Evolutionary conservation across 2,113 vertebrate genomes (phyloP).

Genomic region (Caretta caretta): DNA sequence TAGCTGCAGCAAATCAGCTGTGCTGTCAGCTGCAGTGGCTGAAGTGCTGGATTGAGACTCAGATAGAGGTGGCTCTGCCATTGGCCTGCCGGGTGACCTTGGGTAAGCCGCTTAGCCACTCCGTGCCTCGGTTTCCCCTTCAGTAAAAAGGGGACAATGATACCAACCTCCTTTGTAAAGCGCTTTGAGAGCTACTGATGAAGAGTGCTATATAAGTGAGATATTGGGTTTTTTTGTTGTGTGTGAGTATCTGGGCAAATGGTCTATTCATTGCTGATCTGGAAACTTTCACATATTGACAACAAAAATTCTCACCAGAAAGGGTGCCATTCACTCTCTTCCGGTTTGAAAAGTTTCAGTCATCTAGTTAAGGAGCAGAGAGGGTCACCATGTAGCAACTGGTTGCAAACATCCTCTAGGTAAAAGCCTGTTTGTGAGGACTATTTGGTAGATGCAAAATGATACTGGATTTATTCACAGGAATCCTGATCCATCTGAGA

Average conservation of each 20-base stretch:
- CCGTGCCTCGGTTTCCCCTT: neutral
- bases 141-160: neutral
- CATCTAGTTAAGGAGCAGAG: neutral
- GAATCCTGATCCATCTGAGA: neutral
- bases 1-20: neutral
- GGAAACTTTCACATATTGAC: neutral
- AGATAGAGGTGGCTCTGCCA: neutral
- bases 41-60: neutral
- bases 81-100: neutral
- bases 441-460: neutral
- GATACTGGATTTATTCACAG: neutral
- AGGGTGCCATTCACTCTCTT: neutral
- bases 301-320: neutral
- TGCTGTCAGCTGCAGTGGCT: neutral
- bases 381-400: neutral
- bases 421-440: neutral
- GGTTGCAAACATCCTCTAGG: neutral
- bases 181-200: neutral
- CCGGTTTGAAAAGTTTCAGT: neutral
- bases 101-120: neutral
- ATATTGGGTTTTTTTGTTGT: neutral
- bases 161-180: neutral
- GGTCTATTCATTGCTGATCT: neutral
- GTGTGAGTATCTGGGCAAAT: neutral
- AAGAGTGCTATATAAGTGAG: neutral